Percentiles rank a stretch among this genome's conserved stretches.
phyloP scores from a whole-genome alignment of 2,113 vertebrate species.

The Percopsis transmontana region DNA sequence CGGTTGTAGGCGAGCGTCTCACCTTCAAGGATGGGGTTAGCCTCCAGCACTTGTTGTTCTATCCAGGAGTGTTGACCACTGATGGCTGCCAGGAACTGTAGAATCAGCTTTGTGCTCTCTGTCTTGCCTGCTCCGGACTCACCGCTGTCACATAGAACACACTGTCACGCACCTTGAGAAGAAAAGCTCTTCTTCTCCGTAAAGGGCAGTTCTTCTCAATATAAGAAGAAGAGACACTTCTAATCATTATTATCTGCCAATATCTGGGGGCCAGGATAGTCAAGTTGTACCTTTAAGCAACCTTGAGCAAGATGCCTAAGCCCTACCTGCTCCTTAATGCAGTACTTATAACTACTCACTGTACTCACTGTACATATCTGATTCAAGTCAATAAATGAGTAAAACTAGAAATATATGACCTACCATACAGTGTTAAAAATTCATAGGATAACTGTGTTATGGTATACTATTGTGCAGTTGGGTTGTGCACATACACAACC shows the following conservation, averaged over 20 bases:
- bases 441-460: too few relatives aligned
- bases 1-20: slow-evolving; percentile 30
- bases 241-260: background rate
- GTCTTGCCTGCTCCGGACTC: slow-evolving; percentile 98
- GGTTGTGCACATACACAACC: background rate
- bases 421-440: too few relatives aligned
- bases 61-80: slow-evolving; percentile 99
- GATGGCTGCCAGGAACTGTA: slow-evolving; percentile 96
- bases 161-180: background rate
- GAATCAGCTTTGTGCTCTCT: slow-evolving; percentile 94
- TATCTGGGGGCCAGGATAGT: too few relatives aligned
- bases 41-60: slow-evolving; percentile 97
- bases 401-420: too few relatives aligned
- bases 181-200: background rate
- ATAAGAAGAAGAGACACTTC: too few relatives aligned
- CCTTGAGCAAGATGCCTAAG: too few relatives aligned
- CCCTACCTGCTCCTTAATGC: too few relatives aligned
- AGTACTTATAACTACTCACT: too few relatives aligned
- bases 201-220: background rate
- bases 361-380: too few relatives aligned
- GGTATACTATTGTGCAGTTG: too few relatives aligned
- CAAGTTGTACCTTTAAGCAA: too few relatives aligned
- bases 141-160: slow-evolving; percentile 76
- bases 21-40: slow-evolving; percentile 98
- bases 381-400: too few relatives aligned